Conservation (phyloP, 2,888 invertebrate species). For the Athrips mouffetella region DNA sequence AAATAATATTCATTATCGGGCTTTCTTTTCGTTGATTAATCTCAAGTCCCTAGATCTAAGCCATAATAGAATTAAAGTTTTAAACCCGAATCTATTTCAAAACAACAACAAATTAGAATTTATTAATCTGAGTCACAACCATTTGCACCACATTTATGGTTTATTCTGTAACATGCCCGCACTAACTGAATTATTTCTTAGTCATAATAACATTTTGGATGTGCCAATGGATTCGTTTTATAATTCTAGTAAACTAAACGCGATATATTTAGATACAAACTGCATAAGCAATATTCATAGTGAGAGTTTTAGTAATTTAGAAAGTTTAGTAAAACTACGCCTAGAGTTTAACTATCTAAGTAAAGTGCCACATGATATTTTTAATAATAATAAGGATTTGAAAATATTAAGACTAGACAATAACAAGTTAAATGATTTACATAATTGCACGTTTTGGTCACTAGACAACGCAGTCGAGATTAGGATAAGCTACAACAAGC, state of each 20-base stretch:
- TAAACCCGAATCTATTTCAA: constrained; percentile 87
- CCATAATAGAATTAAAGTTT: constrained; percentile 89
- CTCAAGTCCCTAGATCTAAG: constrained; percentile 92
- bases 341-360: constrained; percentile 91
- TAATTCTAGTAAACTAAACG: constrained; percentile 86
- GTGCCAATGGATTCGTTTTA: constrained; percentile 90
- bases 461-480: constrained; percentile 86
- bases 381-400: constrained; percentile 86
- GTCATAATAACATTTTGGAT: constrained; percentile 93
- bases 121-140: constrained; percentile 92
- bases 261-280: constrained; percentile 91
- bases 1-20: constrained; percentile 85
- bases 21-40: constrained; percentile 85
- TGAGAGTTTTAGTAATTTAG: constrained; percentile 86
- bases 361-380: constrained; percentile 86
- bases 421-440: constrained; percentile 87
- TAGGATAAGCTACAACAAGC: constrained; percentile 89
- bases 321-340: constrained; percentile 87
- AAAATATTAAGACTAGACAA: constrained; percentile 90
- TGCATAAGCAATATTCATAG: constrained; percentile 89
- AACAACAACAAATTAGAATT: constrained; percentile 86
- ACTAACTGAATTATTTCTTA: constrained; percentile 87
- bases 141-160: constrained; percentile 91
- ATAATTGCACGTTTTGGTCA: constrained; percentile 87
- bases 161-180: constrained; percentile 89